Evolutionary conservation across 1,140 invertebrate genomes (phyloP), one percentile per base, ranked within the genome.

Genomic region (Arctopsyche grandis): DNA sequence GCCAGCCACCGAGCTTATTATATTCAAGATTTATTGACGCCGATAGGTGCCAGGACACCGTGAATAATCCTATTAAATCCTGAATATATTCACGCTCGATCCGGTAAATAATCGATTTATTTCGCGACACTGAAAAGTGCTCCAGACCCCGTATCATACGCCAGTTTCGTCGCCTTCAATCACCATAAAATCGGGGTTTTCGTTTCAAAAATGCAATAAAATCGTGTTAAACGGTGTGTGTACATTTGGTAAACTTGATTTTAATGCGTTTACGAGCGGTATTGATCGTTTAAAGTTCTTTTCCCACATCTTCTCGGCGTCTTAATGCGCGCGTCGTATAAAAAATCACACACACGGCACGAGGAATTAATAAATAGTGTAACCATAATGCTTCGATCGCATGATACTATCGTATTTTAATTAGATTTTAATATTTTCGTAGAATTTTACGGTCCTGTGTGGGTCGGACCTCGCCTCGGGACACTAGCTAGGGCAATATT

Each of bases 11-110:
- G 63, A 29, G 52, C 81, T 82, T 82, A 80, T 82, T 82, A 82
- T 82, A 82, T 82, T 82, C 76, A 75, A 79, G 78, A 82, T 82
- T 82, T 82, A 82, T 82, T 78, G 81, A 69, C 76, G 66, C 43
- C 75, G 81, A 82, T 82, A 82, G 22, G 24, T 12, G 58, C 69
- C 16, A 43, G 60, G 77, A 66, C 43, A 26, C 52, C 24, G 69
- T 60, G 24, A 78, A 78, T 77, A 52, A 63, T 69, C 44, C 63
- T 24, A 70, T 69, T 70, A 77, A 76, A 44, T 46, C 43, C 43
- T 21, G 44, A 19, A 22, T 24, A 66, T 24, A 22, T 66, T 24
- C 21, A 56, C 29, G 69, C n/a, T 48, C n/a, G 43, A 58, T 22
- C 60, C 14, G 19, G 26, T 66, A 21, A 66, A 66, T 22, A 66